Percentiles rank a stretch among this genome's conserved stretches.
Conservation (phyloP, 2,888 invertebrate species). For the Tortricodes alternella region DNA sequence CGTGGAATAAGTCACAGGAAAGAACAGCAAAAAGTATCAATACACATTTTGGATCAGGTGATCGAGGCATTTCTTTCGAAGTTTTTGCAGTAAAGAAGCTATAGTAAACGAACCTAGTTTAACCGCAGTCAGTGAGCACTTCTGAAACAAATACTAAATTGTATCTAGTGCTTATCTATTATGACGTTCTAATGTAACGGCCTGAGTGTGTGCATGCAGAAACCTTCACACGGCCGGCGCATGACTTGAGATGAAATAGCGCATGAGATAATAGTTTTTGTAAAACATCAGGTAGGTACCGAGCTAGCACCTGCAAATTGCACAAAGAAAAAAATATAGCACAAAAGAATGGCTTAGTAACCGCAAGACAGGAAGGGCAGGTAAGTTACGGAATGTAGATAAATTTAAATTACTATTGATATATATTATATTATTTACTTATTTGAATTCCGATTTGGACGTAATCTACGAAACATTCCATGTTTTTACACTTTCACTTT, state of each 20-base stretch:
- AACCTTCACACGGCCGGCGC: background rate
- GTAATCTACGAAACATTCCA: too few relatives aligned
- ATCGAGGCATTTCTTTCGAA: background rate
- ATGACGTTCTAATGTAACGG: conserved; percentile 1
- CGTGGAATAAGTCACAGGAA: background rate
- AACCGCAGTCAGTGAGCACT: background rate
- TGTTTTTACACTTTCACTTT: too few relatives aligned
- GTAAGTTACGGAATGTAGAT: too few relatives aligned
- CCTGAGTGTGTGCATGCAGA: conserved; percentile 1
- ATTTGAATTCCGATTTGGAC: too few relatives aligned
- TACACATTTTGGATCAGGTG: background rate
- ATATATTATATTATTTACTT: too few relatives aligned
- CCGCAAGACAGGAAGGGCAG: too few relatives aligned
- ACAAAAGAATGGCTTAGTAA: too few relatives aligned
- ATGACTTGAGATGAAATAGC: background rate
- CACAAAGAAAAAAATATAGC: background rate
- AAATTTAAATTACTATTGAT: too few relatives aligned
- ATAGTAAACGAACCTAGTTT: background rate
- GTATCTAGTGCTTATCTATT: background rate
- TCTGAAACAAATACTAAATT: background rate
- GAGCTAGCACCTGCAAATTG: conserved; percentile 2
- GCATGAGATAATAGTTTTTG: background rate
- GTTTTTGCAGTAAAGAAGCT: background rate
- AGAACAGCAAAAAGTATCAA: background rate
- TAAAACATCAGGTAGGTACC: background rate